Evolutionary conservation across 2,797 vertebrate genomes (phyloP), one percentile per base, ranked within the genome.

Genomic region (Eupleurogrammus muticus): DNA sequence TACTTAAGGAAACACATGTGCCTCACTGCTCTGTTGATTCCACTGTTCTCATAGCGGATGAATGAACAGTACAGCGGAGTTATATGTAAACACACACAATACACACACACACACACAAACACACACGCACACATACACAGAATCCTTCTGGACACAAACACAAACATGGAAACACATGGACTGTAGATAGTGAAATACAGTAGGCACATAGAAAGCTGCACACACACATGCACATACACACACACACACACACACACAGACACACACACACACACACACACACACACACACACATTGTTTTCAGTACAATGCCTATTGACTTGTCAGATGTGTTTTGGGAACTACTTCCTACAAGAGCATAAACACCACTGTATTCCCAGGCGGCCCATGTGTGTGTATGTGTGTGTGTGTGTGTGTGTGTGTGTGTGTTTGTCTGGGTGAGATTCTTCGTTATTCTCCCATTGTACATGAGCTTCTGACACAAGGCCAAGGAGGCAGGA

Each of bases 261-360:
- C 35, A 51, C 53, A 65, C 53, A 65, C 49, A 49, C 20, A 63
- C 36, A 55, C 58, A 48, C 61, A 61, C 50, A 24, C 28, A 35
- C 57, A 14, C 34, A 35, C 46, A 50, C 48, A 44, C 48, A 42
- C 69, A 61, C 47, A 74, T 82, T 81, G 73, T 84, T 66, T 82
- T 68, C 50, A 70, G 24, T 50, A 90, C 84, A 87, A 86, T 86
- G 73, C 47, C 38, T 51, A 54, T 67, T 12, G 3, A 70, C 28
- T 60, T 73, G 62, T 78, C 47, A 32, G 23, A 60, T 57, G 52
- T 79, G 69, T 77, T 73, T 71, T 66, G 52, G 49, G 63, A 74
- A 32, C 48, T 14, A 58, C 61, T 81, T 83, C 75, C 82, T 66
- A 59, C 54, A 42, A 51, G 60, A 62, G 38, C 40, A 59, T 81